Base-by-base conservation (phyloP, 2,797 vertebrate genomes). In the Crypturellus tataupa region DNA sequence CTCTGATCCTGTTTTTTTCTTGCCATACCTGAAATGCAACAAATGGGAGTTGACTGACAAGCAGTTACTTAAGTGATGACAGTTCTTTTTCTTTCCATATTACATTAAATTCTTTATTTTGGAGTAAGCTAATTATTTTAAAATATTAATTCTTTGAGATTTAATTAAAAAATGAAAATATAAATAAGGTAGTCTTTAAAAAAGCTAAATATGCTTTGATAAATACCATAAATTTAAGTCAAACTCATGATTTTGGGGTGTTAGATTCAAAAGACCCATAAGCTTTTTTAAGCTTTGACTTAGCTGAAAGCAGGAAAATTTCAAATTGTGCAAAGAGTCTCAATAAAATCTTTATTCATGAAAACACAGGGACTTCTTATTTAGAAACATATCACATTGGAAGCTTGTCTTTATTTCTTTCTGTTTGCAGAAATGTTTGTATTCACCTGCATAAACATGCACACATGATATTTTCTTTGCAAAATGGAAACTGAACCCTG, bases 271-370 rank as follows among this genome's bases (percentile, higher is more conserved):
- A 78, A 83, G 60, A 25, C 6, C 27, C 46, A 44, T 72, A 40
- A 84, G 35, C 73, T 88, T 81, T 35, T 42, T 75, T 84, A 87
- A 81, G 63, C 37, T 76, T 29, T 80, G 63, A 65, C 8, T 63
- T 72, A 23, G 10, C 10, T 86, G 35, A 53, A 44, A 88, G 49
- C 2, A 72, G 25, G 3, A 80, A 78, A 80, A 89, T 12, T 44
- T 23, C 42, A 77, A 80, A 71, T 70, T 77, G 12, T 77, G 27
- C 1, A 2, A 58, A 81, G 77, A 20, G 64, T 64, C 76, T 85
- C 1, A 86, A 80, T 64, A 63, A 90, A 91, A 55, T 64, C 62
- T 65, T 10, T 9, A 31, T 85, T 68, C 21, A 42, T 85, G 68
- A 68, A 82, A 88, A 49, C 46, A 19, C 7, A 2, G 1, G 2